Base-by-base conservation (phyloP, 2,113 vertebrate species). In the Centrocercus urophasianus region DNA sequence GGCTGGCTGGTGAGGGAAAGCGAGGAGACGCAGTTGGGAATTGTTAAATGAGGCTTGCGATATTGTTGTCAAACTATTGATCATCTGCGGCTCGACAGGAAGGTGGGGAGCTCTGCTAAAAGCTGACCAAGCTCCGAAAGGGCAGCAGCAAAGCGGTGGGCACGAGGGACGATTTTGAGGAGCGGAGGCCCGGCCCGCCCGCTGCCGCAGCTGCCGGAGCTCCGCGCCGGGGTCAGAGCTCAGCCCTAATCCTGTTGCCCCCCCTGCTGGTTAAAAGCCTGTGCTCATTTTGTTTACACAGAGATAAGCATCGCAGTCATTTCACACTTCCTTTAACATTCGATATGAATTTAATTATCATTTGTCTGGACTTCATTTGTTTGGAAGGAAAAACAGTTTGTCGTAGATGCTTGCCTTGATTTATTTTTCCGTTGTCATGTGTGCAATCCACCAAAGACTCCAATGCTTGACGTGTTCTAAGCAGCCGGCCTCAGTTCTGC, bases 261-360 rank as follows among this genome's bases (percentile, higher is more conserved):
- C 98, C 98, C 98, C 98, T 98, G 97, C 98, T 98, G 98, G 98
- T 97, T 97, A 98, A 97, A 98, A 97, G 97, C 94, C 94, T 94
- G 40, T 86, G 96, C 96, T 98, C 97, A 97, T 97, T 97, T 97
- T 95, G 97, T 96, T 96, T 96, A 87, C 96, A 96, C 94, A 67
- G 97, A 97, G 96, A 97, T 97, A 97, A 97, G 97, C 97, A 95
- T 95, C 80, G 95, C 93, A 71, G 76, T 97, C 95, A 97, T 98
- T 98, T 98, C 97, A 97, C 97, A 98, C 95, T 97, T 95, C 96
- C 95, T 86, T 94, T 93, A 93, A 94, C 97, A 94, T 97, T 93
- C 88, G 83, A 64, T 97, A 71, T 94, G 96, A 93, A 97, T 96
- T 96, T 95, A 95, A 96, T 96, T 96, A 96, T 93, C 93, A 48